These are phyloP conservation scores for Andrena praecox DNA, from an alignment of 2,888 invertebrate species.

Conservation along the genomic window DNA sequence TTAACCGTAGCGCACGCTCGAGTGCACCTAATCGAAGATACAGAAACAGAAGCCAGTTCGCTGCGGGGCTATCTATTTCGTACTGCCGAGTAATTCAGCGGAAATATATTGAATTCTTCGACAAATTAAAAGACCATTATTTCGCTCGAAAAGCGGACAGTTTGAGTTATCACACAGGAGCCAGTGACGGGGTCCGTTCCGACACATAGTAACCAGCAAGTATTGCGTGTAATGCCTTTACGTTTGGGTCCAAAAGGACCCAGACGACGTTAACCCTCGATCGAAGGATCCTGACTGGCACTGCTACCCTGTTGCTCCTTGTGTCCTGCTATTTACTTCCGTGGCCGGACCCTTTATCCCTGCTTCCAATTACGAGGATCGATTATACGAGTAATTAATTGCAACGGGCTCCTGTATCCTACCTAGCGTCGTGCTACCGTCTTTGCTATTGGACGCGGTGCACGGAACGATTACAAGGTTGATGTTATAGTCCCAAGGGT, in stretches of 20 bases:
- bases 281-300: neutral
- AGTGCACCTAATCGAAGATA: neutral
- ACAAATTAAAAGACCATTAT: no score
- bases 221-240: no score
- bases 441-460: conserved; percentile 34
- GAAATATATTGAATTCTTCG: no score
- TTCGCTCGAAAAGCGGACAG: no score
- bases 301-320: neutral
- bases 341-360: neutral
- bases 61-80: no score
- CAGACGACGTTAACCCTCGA: neutral
- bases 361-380: conserved; percentile 32
- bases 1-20: neutral
- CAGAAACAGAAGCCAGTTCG: no score
- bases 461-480: conserved; percentile 29
- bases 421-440: neutral
- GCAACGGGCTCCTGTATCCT: neutral
- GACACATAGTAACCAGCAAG: no score
- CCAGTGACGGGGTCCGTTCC: no score
- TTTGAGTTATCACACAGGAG: no score
- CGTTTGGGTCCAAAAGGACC: no score
- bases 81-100: no score
- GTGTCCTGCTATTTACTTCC: neutral
- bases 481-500: neutral
- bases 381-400: conserved; percentile 45